Evolutionary conservation across 2,113 vertebrate species (phyloP).

Genomic region (Eurystomus gularis): DNA sequence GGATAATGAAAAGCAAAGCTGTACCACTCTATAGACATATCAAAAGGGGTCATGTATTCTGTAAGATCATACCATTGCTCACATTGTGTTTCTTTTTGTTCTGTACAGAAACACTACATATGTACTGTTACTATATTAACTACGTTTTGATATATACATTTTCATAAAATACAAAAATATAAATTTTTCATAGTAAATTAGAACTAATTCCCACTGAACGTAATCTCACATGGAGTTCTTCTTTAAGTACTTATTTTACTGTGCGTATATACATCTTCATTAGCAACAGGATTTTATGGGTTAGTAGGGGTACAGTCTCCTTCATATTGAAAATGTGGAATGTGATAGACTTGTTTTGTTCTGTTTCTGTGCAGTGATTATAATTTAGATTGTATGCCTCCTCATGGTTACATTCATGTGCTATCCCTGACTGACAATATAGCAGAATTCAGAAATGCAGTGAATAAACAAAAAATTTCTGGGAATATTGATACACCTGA

Average conservation of each 20-base stretch:
- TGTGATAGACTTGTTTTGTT: not conserved
- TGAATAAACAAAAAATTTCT: slow-evolving; percentile 92
- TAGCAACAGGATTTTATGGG: not conserved
- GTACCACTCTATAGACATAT: fast-evolving
- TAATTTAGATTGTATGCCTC: slow-evolving; percentile 89
- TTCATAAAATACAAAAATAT: not conserved
- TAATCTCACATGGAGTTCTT: not conserved
- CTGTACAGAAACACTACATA: not conserved
- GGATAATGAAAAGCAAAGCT: not conserved
- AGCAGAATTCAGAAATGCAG: slow-evolving; percentile 89
- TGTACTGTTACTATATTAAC: not conserved
- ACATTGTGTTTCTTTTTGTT: not conserved
- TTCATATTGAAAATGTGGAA: not conserved
- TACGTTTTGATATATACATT: not conserved
- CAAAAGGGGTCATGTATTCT: not conserved
- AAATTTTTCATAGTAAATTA: not conserved
- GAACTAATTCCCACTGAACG: not conserved
- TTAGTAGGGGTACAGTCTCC: not conserved
- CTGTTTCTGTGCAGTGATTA: slow-evolving; percentile 80
- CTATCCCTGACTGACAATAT: slow-evolving; percentile 92
- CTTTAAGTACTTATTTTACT: not conserved
- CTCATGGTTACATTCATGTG: slow-evolving; percentile 94
- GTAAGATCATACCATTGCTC: not conserved
- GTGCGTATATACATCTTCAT: not conserved
- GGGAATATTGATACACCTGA: slow-evolving; percentile 97